Conservation (phyloP, 2,888 invertebrate species). For the Anthoptus insignis region DNA sequence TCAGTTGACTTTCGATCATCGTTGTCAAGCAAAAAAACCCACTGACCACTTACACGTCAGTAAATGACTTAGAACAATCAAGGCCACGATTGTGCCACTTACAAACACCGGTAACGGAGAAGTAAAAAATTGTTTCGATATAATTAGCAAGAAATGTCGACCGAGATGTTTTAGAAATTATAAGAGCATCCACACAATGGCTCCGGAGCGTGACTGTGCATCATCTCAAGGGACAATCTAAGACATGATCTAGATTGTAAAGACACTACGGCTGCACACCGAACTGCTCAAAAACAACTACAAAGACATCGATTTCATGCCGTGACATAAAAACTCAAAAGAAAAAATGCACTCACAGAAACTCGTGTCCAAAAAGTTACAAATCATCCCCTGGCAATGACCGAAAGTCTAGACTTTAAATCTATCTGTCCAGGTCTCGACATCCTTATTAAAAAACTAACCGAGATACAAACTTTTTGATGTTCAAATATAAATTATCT, state of each 20-base stretch:
- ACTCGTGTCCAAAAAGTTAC: slow-evolving; percentile 70
- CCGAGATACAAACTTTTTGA: slow-evolving; percentile 67
- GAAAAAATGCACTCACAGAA: slow-evolving; percentile 73
- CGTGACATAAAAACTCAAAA: slow-evolving; percentile 65
- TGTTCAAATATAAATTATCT: slow-evolving; percentile 68
- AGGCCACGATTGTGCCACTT: slow-evolving; percentile 57
- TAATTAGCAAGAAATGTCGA: slow-evolving; percentile 79
- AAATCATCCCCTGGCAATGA: slow-evolving; percentile 84
- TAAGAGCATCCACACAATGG: slow-evolving; percentile 74
- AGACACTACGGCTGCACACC: slow-evolving; percentile 74
- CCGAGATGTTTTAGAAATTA: slow-evolving; percentile 73
- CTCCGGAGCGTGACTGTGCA: slow-evolving; percentile 77
- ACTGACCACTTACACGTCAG: slow-evolving; percentile 59
- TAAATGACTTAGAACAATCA: slow-evolving; percentile 60
- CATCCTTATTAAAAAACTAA: slow-evolving; percentile 63
- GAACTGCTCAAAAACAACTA: slow-evolving; percentile 76
- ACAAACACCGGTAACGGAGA: slow-evolving; percentile 53
- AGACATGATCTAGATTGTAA: slow-evolving; percentile 82
- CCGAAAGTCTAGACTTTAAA: slow-evolving; percentile 72
- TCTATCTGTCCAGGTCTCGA: slow-evolving; percentile 57
- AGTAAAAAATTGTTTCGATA: slow-evolving; percentile 66
- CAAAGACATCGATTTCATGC: slow-evolving; percentile 79
- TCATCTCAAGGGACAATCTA: slow-evolving; percentile 77
- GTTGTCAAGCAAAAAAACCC: slow-evolving; percentile 58
- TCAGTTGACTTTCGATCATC: slow-evolving; percentile 66